A percentile compares a stretch with the other conserved stretches of the same genome.
These are phyloP conservation scores for Podargus strigoides DNA, from an alignment of 2,797 vertebrate genomes.

Conservation along the genomic window DNA sequence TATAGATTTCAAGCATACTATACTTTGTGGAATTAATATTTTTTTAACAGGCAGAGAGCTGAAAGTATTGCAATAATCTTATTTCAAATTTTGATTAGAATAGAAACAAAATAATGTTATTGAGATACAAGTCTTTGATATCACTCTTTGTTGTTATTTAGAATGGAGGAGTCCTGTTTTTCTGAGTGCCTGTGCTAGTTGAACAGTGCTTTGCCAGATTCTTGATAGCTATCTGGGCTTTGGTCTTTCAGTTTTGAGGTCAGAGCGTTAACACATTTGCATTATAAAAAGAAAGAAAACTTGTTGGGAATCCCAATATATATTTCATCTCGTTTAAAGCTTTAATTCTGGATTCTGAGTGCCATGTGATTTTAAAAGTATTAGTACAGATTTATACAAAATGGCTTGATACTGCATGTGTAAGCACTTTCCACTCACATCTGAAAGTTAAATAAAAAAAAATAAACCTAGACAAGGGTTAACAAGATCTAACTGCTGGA, in stretches of 20 bases:
- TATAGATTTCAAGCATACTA: background rate
- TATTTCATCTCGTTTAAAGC: constrained; percentile 57
- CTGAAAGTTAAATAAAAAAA: constrained; percentile 51
- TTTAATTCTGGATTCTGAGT: constrained; percentile 58
- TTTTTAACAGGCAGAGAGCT: background rate
- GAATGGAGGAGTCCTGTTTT: background rate
- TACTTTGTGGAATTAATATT: background rate
- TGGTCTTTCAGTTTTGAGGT: constrained; percentile 39
- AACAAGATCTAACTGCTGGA: background rate
- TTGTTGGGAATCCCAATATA: constrained; percentile 55
- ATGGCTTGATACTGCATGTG: constrained; percentile 35
- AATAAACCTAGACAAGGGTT: constrained; percentile 13
- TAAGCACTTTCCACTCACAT: constrained; percentile 27
- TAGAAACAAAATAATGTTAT: background rate
- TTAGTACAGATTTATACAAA: constrained; percentile 59
- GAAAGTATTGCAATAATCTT: background rate
- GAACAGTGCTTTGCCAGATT: background rate
- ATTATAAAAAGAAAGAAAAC: constrained; percentile 61
- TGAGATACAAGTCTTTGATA: background rate
- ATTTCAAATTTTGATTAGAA: background rate
- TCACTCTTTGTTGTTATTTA: background rate
- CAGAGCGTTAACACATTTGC: constrained; percentile 50
- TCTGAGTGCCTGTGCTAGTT: background rate
- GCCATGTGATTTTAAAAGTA: constrained; percentile 51
- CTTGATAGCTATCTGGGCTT: background rate